Percentiles rank a stretch among this genome's conserved stretches.
phyloP scores from a whole-genome alignment of 2,797 vertebrate genomes.

The Alcedo atthis region DNA sequence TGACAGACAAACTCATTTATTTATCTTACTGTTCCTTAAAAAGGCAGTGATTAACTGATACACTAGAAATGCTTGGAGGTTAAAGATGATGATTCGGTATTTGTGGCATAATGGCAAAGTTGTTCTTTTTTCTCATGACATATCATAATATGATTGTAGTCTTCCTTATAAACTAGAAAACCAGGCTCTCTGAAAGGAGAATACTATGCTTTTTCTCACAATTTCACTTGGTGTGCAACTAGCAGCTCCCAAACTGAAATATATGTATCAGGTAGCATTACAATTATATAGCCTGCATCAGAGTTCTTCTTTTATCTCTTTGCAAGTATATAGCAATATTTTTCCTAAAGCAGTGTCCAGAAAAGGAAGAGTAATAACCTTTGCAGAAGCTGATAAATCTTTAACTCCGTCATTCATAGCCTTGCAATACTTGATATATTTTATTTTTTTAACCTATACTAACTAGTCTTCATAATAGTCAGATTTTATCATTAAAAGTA shows the following conservation, averaged over 20 bases:
- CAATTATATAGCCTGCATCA: not conserved
- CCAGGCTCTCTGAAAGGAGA: not conserved
- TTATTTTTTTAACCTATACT: not conserved
- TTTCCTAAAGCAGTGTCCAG: not conserved
- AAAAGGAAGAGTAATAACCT: not conserved
- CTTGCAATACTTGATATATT: not conserved
- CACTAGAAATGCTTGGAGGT: not conserved
- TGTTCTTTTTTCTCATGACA: not conserved
- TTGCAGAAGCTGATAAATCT: not conserved
- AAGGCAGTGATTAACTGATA: not conserved
- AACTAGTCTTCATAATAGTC: conserved; percentile 6
- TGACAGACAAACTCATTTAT: not conserved
- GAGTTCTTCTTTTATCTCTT: not conserved
- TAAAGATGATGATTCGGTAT: not conserved
- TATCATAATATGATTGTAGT: not conserved
- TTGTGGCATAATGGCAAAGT: not conserved
- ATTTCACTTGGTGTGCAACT: not conserved
- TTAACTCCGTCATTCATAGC: not conserved
- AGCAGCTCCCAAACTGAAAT: not conserved
- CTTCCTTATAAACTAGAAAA: not conserved
- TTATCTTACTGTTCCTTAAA: not conserved
- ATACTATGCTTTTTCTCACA: not conserved
- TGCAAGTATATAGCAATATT: not conserved
- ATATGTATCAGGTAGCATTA: not conserved
- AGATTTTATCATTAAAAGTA: not conserved